Percentiles rank a stretch among this genome's conserved stretches.
Evolutionary conservation across 1,140 invertebrate genomes (phyloP).

Genomic region (Stegodyphus mimosarum): DNA sequence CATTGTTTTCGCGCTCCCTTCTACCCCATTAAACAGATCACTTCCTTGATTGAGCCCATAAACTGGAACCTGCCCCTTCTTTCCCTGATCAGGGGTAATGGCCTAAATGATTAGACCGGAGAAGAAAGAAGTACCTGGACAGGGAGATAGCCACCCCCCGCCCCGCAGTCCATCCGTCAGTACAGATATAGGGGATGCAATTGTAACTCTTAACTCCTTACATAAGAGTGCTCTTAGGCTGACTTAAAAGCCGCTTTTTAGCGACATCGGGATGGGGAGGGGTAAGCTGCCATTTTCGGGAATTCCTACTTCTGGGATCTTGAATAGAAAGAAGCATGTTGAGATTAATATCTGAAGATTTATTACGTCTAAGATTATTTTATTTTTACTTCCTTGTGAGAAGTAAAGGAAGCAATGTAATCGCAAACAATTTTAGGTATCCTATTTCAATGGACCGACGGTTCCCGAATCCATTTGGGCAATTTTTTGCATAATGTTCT

Average conservation of each 20-base stretch:
- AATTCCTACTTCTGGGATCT: too few species aligned
- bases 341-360: too few species aligned
- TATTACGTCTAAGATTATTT: too few species aligned
- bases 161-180: not conserved
- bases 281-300: too few species aligned
- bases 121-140: not conserved
- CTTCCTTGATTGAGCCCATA: conserved; percentile 52
- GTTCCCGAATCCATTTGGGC: too few species aligned
- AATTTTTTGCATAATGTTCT: too few species aligned
- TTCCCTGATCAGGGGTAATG: conserved; percentile 50
- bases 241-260: not conserved
- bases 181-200: not conserved
- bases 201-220: conserved; percentile 10
- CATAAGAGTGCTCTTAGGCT: conserved; percentile 37
- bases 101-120: conserved; percentile 30
- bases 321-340: too few species aligned
- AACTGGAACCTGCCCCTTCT: conserved; percentile 35
- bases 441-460: too few species aligned
- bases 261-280: too few species aligned
- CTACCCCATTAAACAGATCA: conserved; percentile 52
- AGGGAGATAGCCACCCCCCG: not conserved
- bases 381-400: too few species aligned
- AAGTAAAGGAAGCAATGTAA: too few species aligned
- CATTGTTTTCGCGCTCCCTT: conserved; percentile 43
- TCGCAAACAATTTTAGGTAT: too few species aligned